These are phyloP conservation scores for Thripadectes ignobilis DNA, from an alignment of 2,797 vertebrate genomes.

Conservation along the genomic window DNA sequence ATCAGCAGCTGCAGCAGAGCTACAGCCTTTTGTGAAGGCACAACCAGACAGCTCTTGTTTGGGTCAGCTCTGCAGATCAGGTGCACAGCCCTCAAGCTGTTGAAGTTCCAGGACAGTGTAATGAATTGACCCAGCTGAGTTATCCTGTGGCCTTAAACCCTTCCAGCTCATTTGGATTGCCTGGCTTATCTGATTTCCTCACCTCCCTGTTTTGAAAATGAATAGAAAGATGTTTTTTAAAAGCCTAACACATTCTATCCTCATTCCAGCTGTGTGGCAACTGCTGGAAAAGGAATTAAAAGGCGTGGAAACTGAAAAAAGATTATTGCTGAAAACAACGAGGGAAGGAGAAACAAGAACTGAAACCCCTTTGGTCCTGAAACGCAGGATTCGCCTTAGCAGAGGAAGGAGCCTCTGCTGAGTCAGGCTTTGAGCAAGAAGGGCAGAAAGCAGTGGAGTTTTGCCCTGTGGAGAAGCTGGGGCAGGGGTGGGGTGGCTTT, in stretches of 20 bases:
- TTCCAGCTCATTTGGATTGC: not conserved
- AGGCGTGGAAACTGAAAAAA: not conserved
- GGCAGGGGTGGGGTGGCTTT: not conserved
- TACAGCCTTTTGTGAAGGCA: not conserved
- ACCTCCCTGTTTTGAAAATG: not conserved
- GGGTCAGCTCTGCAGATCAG: not conserved
- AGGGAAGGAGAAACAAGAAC: not conserved
- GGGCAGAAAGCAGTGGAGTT: not conserved
- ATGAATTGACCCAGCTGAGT: not conserved
- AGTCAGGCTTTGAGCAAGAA: not conserved
- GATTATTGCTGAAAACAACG: fast-evolving
- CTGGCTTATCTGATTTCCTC: not conserved
- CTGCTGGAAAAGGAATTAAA: conserved; percentile 31
- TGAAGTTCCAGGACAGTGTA: not conserved
- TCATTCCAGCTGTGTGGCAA: not conserved
- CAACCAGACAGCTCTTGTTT: not conserved
- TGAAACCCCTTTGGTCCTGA: fast-evolving
- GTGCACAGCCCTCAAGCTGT: not conserved
- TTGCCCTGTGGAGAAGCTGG: not conserved
- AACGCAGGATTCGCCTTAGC: not conserved
- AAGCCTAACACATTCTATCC: not conserved
- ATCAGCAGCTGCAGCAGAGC: conserved; percentile 16
- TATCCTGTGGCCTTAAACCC: not conserved
- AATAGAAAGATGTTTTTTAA: not conserved
- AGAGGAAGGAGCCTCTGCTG: not conserved